Evolutionary conservation across 1,140 invertebrate species (phyloP).

Genomic region (Drosophila tristis): DNA sequence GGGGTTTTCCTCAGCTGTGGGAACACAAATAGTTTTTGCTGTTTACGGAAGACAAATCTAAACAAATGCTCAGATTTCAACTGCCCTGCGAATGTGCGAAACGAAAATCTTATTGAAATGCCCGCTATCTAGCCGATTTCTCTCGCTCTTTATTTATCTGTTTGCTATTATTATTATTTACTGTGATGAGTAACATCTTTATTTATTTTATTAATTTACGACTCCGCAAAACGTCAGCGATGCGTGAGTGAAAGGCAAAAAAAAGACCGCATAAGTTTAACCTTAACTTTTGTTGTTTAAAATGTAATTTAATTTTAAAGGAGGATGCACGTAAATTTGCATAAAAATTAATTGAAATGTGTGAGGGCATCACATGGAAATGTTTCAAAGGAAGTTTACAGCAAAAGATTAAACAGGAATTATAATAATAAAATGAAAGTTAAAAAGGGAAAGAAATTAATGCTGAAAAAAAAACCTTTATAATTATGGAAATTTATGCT

Average conservation of each 20-base stretch:
- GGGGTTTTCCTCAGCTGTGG: no score
- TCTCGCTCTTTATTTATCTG: constrained; percentile 1
- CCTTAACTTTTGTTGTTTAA: constrained; percentile 31
- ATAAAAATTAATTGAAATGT: constrained; percentile 44
- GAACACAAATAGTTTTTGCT: no score
- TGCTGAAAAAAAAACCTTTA: neutral
- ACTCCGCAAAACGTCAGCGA: constrained; percentile 19
- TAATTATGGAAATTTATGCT: neutral
- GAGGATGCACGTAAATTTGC: constrained; percentile 17
- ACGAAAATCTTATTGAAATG: no score
- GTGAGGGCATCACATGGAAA: constrained; percentile 15
- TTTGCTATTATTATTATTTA: constrained; percentile 18
- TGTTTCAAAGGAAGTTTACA: constrained; percentile 4
- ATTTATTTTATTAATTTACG: constrained; percentile 55
- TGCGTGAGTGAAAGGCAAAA: constrained; percentile 61
- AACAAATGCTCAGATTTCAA: no score
- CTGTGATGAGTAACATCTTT: constrained; percentile 33
- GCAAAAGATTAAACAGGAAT: neutral
- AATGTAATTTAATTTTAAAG: constrained; percentile 28
- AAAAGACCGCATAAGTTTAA: constrained; percentile 25
- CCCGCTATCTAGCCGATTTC: neutral
- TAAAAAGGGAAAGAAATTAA: neutral
- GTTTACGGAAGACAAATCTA: no score
- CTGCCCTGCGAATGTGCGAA: no score
- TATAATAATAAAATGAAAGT: constrained; percentile 6